Evolutionary conservation across 2,113 vertebrate genomes (phyloP), one percentile per base, ranked within the genome.

Genomic region (Ictalurus punctatus): DNA sequence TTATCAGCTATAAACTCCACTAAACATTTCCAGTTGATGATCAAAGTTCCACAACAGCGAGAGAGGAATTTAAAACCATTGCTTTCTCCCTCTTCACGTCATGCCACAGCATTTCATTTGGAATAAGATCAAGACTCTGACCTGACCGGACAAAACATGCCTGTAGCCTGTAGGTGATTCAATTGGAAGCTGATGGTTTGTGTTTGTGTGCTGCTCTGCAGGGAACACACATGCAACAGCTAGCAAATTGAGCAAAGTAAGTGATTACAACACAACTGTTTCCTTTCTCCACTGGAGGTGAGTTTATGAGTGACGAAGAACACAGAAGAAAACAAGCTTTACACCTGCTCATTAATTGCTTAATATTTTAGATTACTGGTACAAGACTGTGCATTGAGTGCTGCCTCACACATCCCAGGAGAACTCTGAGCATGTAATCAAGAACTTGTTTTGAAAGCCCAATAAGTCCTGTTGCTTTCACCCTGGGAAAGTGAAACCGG

Each of bases 311-410:
- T 67, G 16, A 63, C 1, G 14, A 78, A 44, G 6, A 61, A 74
- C 21, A 40, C 23, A 9, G 40, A 78, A 61, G 73, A 27, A 61
- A 61, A 78, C 56, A 27, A 76, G 71, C 52, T 86, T 40, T 59
- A 27, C 69, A 86, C n/a, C 52, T 19, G 71, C 69, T 76, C 21
- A 61, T 37, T 86, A 86, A 40, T 23, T 61, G 85, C 40, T 48
- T 54, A 58, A 87, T 67, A 82, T 63, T 87, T 56, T 71, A 67
- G 14, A 52, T 81, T 54, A 69, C 63, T 69, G 44, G 6, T 56
- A 40, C 61, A 71, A 69, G 37, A 69, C 34, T 61, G 54, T 17
- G 19, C 27, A 19, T 74, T n/a, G 54, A 34, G n/a, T 23, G 52
- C 13, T n/a, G 69, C 71, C 2, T 59, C 54, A 40, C 2, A 14